Conservation (phyloP, 2,797 vertebrate species). For the Rhinichthys osculus region DNA sequence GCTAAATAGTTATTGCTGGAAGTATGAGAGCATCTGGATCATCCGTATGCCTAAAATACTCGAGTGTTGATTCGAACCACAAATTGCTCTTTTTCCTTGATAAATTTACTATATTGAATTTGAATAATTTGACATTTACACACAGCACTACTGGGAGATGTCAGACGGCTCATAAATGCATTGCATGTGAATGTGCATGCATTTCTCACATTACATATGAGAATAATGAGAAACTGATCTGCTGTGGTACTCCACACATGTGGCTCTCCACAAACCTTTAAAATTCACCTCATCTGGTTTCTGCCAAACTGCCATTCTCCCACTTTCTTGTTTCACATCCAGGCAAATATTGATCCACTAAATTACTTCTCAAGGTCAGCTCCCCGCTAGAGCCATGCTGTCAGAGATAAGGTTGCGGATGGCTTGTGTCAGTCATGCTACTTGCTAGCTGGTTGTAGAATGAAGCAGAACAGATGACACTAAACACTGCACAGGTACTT, state of each 20-base stretch:
- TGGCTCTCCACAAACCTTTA: constrained; percentile 9
- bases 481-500: neutral
- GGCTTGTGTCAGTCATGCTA: constrained; percentile 5
- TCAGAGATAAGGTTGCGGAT: constrained; percentile 56
- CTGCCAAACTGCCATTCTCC: constrained; percentile 21
- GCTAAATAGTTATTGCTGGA: neutral
- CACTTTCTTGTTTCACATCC: neutral
- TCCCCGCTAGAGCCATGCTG: constrained; percentile 21
- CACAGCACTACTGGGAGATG: neutral
- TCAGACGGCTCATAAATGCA: neutral
- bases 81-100: neutral
- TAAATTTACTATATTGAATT: neutral
- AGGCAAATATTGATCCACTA: constrained; percentile 60
- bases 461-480: neutral
- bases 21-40: neutral
- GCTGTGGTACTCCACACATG: neutral
- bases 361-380: constrained; percentile 64
- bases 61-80: neutral
- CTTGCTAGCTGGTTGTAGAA: neutral
- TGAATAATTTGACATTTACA: constrained; percentile 6
- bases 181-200: neutral
- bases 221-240: constrained; percentile 6
- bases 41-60: neutral
- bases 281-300: constrained; percentile 46
- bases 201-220: neutral